Evolutionary conservation across 1,140 invertebrate genomes (phyloP), one percentile per base, ranked within the genome.

Genomic region (Carcinoscorpius rotundicauda): DNA sequence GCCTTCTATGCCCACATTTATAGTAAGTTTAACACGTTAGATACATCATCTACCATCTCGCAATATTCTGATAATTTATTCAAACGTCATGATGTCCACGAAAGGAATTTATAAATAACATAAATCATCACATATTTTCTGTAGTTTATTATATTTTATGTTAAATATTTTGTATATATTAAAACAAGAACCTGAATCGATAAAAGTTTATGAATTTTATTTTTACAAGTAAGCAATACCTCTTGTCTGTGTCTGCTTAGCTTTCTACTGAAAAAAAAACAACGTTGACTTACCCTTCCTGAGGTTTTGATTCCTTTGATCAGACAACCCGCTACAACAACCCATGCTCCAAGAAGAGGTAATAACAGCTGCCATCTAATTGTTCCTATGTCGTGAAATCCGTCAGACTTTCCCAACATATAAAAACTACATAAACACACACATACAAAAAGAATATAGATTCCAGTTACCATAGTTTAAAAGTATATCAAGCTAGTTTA

Each of bases 301-400:
- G 77, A 88, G 78, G 73, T 86, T 81, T 75, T 82, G 72, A 80
- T 88, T 80, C 81, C 81, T 72, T 81, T 82, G 75, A 80, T 80
- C 10, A 83, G 79, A 72, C 79, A 82, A 64, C 80, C 72, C 70
- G 79, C 81, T 61, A 89, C 83, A 60, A 87, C 72, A 58, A 86
- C 73, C 87, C 87, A 89, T 51, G 85, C 85, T 49, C 87, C 70
- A 51, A 83, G 73, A 48, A 89, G 78, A 69, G 83, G 84, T 11
- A 82, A 79, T 55, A 86, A 79, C 8, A 89, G 76, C 72, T 86
- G 83, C 83, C 83, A 86, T 72, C 85, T 84, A 65, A 89, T 78
- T 3, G 79, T 81, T 29, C 84, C 86, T 49, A 86, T 77, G 52
- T 84, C 78, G 62, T 84, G 82, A 65, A 89, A 81, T 51, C 84